Percentiles rank a stretch among this genome's conserved stretches.
phyloP scores from a whole-genome alignment of 2,113 vertebrate genomes.

The Micromys minutus region DNA sequence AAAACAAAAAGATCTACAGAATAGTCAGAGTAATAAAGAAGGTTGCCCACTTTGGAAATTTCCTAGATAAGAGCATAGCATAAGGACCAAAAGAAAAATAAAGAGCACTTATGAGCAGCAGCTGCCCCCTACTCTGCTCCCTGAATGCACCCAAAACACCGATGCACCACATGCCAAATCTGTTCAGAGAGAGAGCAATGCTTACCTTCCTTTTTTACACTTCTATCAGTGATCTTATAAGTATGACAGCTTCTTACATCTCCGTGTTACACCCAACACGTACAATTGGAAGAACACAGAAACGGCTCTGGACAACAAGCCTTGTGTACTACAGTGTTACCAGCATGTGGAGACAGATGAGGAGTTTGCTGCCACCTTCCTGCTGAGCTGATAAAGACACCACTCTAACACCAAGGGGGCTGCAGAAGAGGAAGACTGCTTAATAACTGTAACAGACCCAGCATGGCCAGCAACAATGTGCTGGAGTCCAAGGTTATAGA shows the following conservation, averaged over 20 bases:
- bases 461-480: conserved; percentile 92
- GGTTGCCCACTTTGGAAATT: conserved; percentile 90
- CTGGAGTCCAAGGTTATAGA: conserved; percentile 95
- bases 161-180: conserved; percentile 97
- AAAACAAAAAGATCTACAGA: conserved; percentile 87
- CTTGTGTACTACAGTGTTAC: conserved; percentile 94
- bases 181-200: conserved; percentile 97
- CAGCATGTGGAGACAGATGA: conserved; percentile 94
- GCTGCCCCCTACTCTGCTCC: conserved; percentile 94
- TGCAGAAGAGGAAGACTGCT: conserved; percentile 93
- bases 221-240: conserved; percentile 98
- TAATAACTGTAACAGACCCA: conserved; percentile 93
- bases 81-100: conserved; percentile 99
- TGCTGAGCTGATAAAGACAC: conserved; percentile 92
- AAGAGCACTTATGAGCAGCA: conserved; percentile 98
- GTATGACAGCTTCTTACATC: conserved; percentile 98
- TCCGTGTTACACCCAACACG: conserved; percentile 97
- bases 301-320: conserved; percentile 94
- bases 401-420: conserved; percentile 90
- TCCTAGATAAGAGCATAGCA: conserved; percentile 95
- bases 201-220: conserved; percentile 96
- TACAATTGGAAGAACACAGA: conserved; percentile 98
- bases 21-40: conserved; percentile 88
- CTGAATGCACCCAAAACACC: conserved; percentile 98
- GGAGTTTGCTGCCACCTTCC: conserved; percentile 90